Evolutionary conservation across 2,113 vertebrate genomes (phyloP).

Genomic region (Mesocricetus auratus): DNA sequence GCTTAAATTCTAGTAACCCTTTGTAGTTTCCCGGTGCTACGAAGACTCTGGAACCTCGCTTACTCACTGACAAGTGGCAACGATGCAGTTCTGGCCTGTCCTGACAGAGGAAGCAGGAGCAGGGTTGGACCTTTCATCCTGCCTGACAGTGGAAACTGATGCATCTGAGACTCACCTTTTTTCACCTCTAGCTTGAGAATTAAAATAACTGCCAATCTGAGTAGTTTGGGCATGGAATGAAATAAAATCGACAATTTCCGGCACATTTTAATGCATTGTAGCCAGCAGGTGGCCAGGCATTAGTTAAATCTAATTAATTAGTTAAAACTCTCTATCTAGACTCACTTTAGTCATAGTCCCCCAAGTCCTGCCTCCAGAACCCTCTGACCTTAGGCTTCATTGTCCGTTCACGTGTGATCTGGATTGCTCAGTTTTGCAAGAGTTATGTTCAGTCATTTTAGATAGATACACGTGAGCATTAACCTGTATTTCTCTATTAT

Average conservation of each 20-base stretch:
- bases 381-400: neutral
- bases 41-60: neutral
- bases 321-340: neutral
- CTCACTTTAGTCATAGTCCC: neutral
- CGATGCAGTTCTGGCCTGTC: neutral
- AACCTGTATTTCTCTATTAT: no score
- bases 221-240: neutral
- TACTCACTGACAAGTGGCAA: neutral
- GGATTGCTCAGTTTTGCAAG: neutral
- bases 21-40: accelerated
- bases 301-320: neutral
- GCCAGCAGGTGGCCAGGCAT: neutral
- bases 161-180: neutral
- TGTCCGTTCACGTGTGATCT: neutral
- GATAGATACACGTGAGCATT: no score
- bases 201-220: neutral
- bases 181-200: neutral
- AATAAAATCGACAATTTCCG: neutral
- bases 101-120: neutral
- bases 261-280: neutral
- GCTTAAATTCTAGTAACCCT: neutral
- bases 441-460: neutral
- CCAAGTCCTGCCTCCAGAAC: neutral
- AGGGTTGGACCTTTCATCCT: neutral
- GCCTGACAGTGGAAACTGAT: neutral